Evolutionary conservation across 2,888 invertebrate species (phyloP).

Genomic region (Meteorus cinctellus): DNA sequence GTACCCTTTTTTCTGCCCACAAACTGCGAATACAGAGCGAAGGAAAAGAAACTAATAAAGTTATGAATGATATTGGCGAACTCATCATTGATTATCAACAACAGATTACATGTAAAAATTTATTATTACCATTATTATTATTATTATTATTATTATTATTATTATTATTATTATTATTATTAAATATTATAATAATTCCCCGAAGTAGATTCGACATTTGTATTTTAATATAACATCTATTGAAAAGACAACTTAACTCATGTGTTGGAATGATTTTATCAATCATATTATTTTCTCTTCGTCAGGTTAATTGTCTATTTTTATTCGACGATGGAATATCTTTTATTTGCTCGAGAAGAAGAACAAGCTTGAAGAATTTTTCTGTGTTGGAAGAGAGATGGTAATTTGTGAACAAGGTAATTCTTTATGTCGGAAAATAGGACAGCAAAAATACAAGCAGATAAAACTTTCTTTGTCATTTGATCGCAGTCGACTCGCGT

Average conservation of each 20-base stretch:
- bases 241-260: conserved; percentile 33
- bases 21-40: background rate
- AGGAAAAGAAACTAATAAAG: background rate
- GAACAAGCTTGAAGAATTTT: background rate
- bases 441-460: background rate
- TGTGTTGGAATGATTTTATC: conserved; percentile 1
- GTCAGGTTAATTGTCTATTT: background rate
- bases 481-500: background rate
- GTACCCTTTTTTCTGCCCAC: background rate
- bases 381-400: background rate
- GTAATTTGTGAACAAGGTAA: background rate
- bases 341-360: background rate
- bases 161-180: conserved; percentile 43
- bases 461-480: conserved; percentile 9
- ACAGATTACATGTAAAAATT: conserved; percentile 44
- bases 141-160: conserved; percentile 41
- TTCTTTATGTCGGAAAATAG: background rate
- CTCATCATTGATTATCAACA: conserved; percentile 21
- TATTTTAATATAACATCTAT: conserved; percentile 69
- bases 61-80: conserved; percentile 9
- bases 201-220: conserved; percentile 67
- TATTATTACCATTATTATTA: conserved; percentile 40
- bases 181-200: conserved; percentile 53
- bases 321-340: too few relatives aligned
- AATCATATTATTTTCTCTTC: background rate